These are phyloP conservation scores for Epinephelus cyanopodus DNA, from an alignment of 2,113 vertebrate genomes.

Conservation along the genomic window DNA sequence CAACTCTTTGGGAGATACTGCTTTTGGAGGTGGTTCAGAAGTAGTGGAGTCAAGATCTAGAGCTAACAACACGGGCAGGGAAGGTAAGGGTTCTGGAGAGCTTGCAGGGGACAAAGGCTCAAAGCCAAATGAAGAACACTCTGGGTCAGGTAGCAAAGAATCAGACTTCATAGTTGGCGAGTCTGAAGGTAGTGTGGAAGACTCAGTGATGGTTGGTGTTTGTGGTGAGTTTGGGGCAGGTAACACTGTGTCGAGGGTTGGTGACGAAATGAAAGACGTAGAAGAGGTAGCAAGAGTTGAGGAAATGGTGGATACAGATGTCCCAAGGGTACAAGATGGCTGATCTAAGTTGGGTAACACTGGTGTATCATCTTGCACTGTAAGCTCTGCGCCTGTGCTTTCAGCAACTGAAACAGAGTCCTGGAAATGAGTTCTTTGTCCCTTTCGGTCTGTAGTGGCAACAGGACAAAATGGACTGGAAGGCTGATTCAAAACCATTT, in stretches of 20 bases:
- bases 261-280: background rate
- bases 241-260: slow-evolving; percentile 29
- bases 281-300: slow-evolving; percentile 49
- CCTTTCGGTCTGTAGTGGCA: background rate
- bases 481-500: background rate
- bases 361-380: slow-evolving; percentile 26
- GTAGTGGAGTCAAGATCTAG: slow-evolving; percentile 27
- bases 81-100: slow-evolving; percentile 70
- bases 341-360: slow-evolving; percentile 24
- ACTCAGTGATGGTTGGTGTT: slow-evolving; percentile 14
- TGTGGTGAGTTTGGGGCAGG: background rate
- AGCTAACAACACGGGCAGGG: slow-evolving; percentile 35
- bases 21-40: background rate
- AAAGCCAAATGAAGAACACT: slow-evolving; percentile 67
- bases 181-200: slow-evolving; percentile 37
- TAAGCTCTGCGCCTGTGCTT: background rate
- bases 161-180: background rate
- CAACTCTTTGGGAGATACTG: background rate
- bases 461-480: background rate
- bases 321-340: background rate
- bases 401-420: slow-evolving; percentile 5
- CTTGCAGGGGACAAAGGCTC: slow-evolving; percentile 65
- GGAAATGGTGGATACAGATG: background rate
- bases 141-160: slow-evolving; percentile 51
- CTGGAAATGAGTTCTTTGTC: background rate